Conservation (phyloP, 1,140 invertebrate species). For the Heterodera carotae region DNA sequence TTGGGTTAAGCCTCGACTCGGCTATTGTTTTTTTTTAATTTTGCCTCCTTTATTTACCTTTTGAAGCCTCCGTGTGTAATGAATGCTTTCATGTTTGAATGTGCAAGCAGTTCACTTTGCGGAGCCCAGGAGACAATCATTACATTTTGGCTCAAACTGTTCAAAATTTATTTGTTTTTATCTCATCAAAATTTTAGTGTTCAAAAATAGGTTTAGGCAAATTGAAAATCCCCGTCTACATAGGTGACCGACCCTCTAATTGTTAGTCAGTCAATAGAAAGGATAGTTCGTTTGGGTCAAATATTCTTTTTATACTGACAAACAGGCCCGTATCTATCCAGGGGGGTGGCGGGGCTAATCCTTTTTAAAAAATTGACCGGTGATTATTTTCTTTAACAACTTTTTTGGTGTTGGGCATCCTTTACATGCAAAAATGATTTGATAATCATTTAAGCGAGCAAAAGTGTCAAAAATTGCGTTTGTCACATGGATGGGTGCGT, state of each 20-base stretch:
- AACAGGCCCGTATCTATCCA: too few species aligned
- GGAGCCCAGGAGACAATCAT: slow-evolving; percentile 46
- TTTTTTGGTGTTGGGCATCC: slow-evolving; percentile 35
- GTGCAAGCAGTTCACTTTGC: slow-evolving; percentile 44
- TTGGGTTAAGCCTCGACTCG: too few species aligned
- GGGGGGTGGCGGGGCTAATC: too few species aligned
- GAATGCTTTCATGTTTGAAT: slow-evolving; percentile 50
- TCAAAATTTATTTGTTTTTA: too few species aligned
- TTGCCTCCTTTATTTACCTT: slow-evolving; percentile 20
- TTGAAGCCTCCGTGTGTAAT: slow-evolving; percentile 48
- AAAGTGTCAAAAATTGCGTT: slow-evolving; percentile 40
- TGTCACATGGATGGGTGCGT: slow-evolving; percentile 42
- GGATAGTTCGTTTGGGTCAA: too few species aligned
- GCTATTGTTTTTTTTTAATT: neutral
- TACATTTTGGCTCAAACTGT: slow-evolving; percentile 32
- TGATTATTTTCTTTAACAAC: neutral
- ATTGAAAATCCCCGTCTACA: too few species aligned
- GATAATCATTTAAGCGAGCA: slow-evolving; percentile 42
- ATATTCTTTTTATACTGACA: too few species aligned
- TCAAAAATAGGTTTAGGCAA: neutral
- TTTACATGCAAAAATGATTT: slow-evolving; percentile 50
- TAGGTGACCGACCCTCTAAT: too few species aligned
- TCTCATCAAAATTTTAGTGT: slow-evolving; percentile 9
- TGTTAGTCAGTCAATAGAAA: too few species aligned
- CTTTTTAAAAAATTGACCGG: neutral